These are phyloP conservation scores for Chelon labrosus DNA, from an alignment of 2,797 vertebrate genomes.

Conservation along the genomic window DNA sequence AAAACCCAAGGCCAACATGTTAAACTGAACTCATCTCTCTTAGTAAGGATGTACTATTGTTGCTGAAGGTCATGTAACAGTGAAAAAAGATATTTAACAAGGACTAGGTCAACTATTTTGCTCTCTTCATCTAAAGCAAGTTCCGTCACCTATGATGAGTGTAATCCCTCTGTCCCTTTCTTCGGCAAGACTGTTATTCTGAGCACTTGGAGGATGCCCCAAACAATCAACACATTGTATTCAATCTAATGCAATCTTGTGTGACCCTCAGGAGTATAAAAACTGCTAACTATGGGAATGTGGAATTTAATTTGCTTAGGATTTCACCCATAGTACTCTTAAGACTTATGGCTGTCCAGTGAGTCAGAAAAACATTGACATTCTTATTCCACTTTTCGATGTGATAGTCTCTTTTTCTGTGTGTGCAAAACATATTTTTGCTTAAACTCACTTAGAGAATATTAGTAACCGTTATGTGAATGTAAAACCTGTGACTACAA, in stretches of 20 bases:
- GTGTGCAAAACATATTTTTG: too few relatives aligned
- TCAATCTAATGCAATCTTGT: slow-evolving; percentile 3
- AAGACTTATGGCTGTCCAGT: too few relatives aligned
- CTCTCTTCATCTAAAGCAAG: not conserved
- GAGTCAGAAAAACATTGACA: too few relatives aligned
- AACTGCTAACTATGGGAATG: slow-evolving; percentile 6
- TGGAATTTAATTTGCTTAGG: slow-evolving; percentile 13
- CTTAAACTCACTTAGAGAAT: not conserved
- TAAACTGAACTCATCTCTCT: slow-evolving; percentile 3
- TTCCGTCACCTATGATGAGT: not conserved
- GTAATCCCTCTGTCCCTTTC: slow-evolving; percentile 14
- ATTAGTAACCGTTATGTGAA: not conserved
- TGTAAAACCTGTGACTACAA: not conserved
- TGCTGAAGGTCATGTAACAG: slow-evolving; percentile 26
- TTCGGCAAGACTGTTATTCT: slow-evolving; percentile 10
- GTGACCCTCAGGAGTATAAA: slow-evolving; percentile 17
- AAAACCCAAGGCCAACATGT: slow-evolving; percentile 17
- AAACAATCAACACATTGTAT: slow-evolving; percentile 42
- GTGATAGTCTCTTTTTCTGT: too few relatives aligned
- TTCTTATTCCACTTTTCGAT: too few relatives aligned
- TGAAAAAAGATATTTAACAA: not conserved
- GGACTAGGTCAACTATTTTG: not conserved
- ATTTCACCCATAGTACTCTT: slow-evolving; percentile 12
- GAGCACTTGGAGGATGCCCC: slow-evolving; percentile 7
- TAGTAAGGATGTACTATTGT: not conserved